Base-by-base conservation (phyloP, 1,140 invertebrate species). In the Mercenaria mercenaria region DNA sequence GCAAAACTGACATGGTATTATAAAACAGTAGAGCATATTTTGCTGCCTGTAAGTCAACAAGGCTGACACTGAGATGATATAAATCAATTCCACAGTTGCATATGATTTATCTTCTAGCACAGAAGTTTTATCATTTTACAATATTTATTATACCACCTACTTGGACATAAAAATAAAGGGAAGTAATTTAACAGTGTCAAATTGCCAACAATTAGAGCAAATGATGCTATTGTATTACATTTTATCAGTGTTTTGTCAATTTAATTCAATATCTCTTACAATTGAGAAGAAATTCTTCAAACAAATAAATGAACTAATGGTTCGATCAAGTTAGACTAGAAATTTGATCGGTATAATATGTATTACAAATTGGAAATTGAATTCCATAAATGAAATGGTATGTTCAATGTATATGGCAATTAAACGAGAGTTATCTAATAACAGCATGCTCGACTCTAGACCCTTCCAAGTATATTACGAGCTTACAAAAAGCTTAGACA, bases 131-230 rank as follows among this genome's bases (percentile, higher is more conserved):
- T 64, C 59, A 64, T 64, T n/a, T 64, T 64, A 47, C 2, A 37
- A 72, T 72, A 41, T 72, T 72, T 72, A 39, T 20, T 20, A 72
- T 72, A 72, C 67, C 67, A 72, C 67, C 67, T 72, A 41, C 67
- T 39, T 39, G 18, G 67, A 72, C 10, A 34, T 23, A 18, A 0
- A 72, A 37, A 72, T 39, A 39, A 72, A 72, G 37, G 37, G 67
- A 41, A 15, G 37, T 72, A 39, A 72, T 72, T 72, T 15, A 72
- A 72, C 15, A 39, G 67, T 72, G 67, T 72, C 32, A 72, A 32
- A 39, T 39, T 72, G 32, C 34, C 67, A 72, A 72, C 39, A 41
- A 72, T 41, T 64, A 64, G 59, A 29, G 20, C 59, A 64, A 29
- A 64, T 29, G 59, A 72, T 72, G 67, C 67, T 72, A 72, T 72